Base-by-base conservation (phyloP, 2,113 vertebrate genomes). In the Charadrius vociferus region DNA sequence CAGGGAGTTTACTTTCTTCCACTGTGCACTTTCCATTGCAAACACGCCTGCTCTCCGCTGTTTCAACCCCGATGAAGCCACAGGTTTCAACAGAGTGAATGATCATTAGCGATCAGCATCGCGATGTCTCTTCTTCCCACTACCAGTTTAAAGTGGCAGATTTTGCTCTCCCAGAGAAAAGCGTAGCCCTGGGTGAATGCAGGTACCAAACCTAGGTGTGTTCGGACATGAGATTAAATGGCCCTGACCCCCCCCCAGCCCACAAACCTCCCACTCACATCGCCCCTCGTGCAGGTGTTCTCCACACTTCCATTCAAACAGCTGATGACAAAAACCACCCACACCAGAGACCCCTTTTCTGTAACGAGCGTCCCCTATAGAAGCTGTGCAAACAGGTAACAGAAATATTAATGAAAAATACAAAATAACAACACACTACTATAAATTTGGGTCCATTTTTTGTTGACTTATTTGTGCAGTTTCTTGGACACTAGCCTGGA, bases 161-260 rank as follows among this genome's bases (percentile, higher is more conserved):
- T 83, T 74, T 36, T 70, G 24, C 19, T 47, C 32, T 78, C 27
- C 27, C 29, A 53, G 37, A 47, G 56, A 70, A 55, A 70, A 55
- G 7, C 0, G 0, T 0, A 24, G 19, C 49, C 22, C n/a, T 62
- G 11, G 1, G 7, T 86, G 47, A 86, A 74, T 39, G 39, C 16
- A 45, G 7, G 6, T 50, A 39, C 34, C 52, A 91, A 52, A 91
- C 2, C 26, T 14, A 68, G 39, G 13, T 30, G 43, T 3, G 5
- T 72, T 73, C 23, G 39, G 39, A 74, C 20, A 34, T 8, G 61
- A 81, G 21, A 70, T 39, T 77, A 95, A 93, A 75, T 7, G 16
- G 14, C 20, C 11, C n/a, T 53, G 63, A 59, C 7, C 0, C 4
- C 6, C 7, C 3, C 3, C 7, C 8, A 68, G 27, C 2, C 17